A percentile compares a stretch with the other conserved stretches of the same genome.
Evolutionary conservation across 92 coral and sea anemone species (phyloP).

Genomic region (Nematostella vectensis): DNA sequence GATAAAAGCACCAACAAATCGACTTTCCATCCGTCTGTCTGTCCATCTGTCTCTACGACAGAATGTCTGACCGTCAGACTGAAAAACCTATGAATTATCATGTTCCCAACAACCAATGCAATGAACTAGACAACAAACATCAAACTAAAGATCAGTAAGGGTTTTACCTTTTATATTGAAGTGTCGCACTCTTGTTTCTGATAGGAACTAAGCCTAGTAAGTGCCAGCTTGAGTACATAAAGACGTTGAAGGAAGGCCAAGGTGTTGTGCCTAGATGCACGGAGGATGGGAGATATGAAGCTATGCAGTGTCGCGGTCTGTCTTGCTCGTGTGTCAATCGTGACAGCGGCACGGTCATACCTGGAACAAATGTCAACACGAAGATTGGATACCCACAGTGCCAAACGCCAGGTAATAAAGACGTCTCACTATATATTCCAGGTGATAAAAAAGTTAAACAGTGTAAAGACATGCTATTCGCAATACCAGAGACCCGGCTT

Average conservation of each 20-base stretch:
- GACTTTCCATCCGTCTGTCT: too few relatives aligned
- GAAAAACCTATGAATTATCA: too few relatives aligned
- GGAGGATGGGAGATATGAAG: conserved; percentile 42
- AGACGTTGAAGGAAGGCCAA: conserved; percentile 22
- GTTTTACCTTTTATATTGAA: too few relatives aligned
- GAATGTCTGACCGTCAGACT: too few relatives aligned
- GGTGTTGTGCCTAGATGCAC: conserved; percentile 38
- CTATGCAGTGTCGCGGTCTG: conserved; percentile 47
- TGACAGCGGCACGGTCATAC: conserved; percentile 34
- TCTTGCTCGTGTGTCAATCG: conserved; percentile 62
- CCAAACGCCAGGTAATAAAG: conserved; percentile 35
- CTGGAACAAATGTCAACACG: conserved; percentile 37
- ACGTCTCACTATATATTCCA: not conserved
- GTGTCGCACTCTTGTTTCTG: too few relatives aligned
- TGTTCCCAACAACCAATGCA: too few relatives aligned
- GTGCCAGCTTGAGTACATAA: conserved; percentile 50
- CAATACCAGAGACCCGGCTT: too few relatives aligned
- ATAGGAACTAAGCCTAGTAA: conserved; percentile 40
- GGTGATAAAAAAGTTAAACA: not conserved
- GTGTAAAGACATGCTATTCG: too few relatives aligned
- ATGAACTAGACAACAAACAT: too few relatives aligned
- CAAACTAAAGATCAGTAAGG: too few relatives aligned
- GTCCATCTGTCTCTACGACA: too few relatives aligned
- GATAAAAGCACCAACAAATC: too few relatives aligned
- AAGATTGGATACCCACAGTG: conserved; percentile 59